Conservation (phyloP, 2,888 invertebrate genomes). For the Lasioglossum vierecki region DNA sequence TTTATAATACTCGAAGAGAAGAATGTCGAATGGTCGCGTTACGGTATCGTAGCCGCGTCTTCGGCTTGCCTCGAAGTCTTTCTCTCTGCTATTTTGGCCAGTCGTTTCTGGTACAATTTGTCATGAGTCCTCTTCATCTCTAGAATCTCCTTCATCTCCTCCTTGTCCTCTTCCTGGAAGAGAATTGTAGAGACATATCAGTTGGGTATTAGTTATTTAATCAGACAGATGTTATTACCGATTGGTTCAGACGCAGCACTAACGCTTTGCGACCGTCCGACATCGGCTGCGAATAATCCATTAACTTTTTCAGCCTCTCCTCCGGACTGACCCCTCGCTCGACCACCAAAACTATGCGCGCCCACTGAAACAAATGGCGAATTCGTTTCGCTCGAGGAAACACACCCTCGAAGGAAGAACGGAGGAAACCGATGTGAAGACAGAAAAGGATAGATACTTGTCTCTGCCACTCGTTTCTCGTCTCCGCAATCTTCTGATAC, state of each 20-base stretch:
- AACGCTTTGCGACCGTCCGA: conserved; percentile 93
- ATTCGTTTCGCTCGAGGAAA: not conserved
- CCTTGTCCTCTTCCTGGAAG: conserved; percentile 95
- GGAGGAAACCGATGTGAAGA: not conserved
- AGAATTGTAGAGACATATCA: not conserved
- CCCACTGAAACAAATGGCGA: conserved; percentile 89
- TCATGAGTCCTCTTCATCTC: conserved; percentile 96
- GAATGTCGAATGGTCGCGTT: not conserved
- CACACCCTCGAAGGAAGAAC: not conserved
- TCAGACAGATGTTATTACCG: conserved; percentile 85
- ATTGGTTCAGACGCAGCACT: conserved; percentile 94
- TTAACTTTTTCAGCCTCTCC: conserved; percentile 92
- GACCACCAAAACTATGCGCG: conserved; percentile 97
- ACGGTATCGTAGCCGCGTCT: conserved; percentile 23
- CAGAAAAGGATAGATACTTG: conserved; percentile 86
- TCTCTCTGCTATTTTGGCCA: conserved; percentile 71
- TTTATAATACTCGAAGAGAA: not conserved
- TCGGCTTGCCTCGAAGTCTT: conserved; percentile 41
- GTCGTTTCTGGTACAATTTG: conserved; percentile 90
- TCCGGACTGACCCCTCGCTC: conserved; percentile 97
- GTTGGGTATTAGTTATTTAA: no score
- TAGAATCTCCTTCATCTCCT: conserved; percentile 96
- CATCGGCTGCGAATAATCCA: conserved; percentile 98
- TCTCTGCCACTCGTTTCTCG: conserved; percentile 98
- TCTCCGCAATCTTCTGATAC: conserved; percentile 98